Percentiles rank a stretch among this genome's conserved stretches.
These are phyloP conservation scores for Panthera tigris DNA, from an alignment of 2,113 vertebrate genomes.

Conservation along the genomic window DNA sequence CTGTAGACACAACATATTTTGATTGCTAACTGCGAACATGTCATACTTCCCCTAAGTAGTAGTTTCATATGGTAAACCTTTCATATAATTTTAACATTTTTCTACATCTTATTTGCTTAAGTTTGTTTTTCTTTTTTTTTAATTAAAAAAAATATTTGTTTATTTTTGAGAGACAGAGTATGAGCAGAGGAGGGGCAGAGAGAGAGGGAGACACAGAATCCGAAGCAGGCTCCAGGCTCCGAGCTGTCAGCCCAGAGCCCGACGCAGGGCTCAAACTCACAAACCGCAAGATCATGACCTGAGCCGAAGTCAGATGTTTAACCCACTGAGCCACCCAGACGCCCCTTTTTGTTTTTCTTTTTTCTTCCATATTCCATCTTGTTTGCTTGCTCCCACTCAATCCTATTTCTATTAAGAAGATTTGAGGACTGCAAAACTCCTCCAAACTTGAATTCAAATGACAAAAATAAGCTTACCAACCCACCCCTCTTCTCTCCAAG, in stretches of 20 bases:
- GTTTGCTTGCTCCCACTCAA: neutral
- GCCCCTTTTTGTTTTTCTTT: neutral
- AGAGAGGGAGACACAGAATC: no score
- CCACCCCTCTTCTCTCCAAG: neutral
- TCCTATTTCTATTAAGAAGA: neutral
- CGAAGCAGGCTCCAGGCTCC: no score
- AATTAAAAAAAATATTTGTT: no score
- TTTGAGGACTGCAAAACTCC: neutral
- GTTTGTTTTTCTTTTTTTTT: neutral
- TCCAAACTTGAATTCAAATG: neutral
- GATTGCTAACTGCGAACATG: neutral
- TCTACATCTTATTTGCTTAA: conserved; percentile 13
- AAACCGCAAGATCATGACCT: no score
- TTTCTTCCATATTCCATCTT: neutral
- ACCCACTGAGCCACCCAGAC: no score
- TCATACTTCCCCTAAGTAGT: neutral
- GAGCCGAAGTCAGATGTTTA: no score
- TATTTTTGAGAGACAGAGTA: no score
- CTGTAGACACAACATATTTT: neutral
- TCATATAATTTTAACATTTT: conserved; percentile 26
- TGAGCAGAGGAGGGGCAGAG: no score
- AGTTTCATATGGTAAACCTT: neutral
- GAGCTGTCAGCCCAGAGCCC: no score
- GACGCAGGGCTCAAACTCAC: no score
- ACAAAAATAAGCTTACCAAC: neutral